These are phyloP conservation scores for Mimumesa dahlbomi DNA, from an alignment of 2,888 invertebrate genomes.

Conservation along the genomic window DNA sequence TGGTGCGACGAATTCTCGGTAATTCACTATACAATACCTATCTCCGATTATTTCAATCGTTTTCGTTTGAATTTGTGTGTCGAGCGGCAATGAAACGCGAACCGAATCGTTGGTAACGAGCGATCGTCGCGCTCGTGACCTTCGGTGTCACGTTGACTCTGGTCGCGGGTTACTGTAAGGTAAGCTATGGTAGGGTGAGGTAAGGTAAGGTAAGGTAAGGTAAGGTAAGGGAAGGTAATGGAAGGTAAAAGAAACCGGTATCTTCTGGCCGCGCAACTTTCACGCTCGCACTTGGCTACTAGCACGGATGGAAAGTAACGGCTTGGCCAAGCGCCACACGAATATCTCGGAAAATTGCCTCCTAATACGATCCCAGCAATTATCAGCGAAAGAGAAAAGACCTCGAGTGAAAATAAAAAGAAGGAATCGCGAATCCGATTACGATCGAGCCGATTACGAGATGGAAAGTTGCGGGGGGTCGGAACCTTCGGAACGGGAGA, in stretches of 20 bases:
- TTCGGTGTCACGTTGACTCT: slow-evolving; percentile 40
- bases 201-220: no score
- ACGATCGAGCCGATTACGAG: slow-evolving; percentile 1
- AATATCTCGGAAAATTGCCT: neutral
- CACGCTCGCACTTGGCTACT: slow-evolving; percentile 48
- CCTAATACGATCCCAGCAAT: no score
- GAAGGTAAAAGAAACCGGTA: slow-evolving; percentile 66
- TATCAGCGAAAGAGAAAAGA: no score
- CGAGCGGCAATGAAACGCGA: no score
- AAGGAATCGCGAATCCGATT: slow-evolving; percentile 10
- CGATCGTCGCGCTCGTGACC: slow-evolving; percentile 59
- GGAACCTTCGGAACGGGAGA: no score
- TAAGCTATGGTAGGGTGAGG: no score
- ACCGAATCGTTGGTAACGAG: no score
- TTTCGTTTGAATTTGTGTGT: no score
- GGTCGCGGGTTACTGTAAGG: no score
- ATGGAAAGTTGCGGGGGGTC: neutral
- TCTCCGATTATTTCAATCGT: no score
- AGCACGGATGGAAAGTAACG: slow-evolving; percentile 37
- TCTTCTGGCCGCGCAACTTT: slow-evolving; percentile 62
- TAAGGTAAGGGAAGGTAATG: no score
- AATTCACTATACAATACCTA: no score
- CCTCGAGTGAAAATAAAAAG: neutral
- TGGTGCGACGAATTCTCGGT: slow-evolving; percentile 96
- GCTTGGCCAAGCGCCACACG: slow-evolving; percentile 22